Evolutionary conservation across 2,888 invertebrate genomes (phyloP), one percentile per base, ranked within the genome.

Genomic region (Vannuccia rotundouncinata): DNA sequence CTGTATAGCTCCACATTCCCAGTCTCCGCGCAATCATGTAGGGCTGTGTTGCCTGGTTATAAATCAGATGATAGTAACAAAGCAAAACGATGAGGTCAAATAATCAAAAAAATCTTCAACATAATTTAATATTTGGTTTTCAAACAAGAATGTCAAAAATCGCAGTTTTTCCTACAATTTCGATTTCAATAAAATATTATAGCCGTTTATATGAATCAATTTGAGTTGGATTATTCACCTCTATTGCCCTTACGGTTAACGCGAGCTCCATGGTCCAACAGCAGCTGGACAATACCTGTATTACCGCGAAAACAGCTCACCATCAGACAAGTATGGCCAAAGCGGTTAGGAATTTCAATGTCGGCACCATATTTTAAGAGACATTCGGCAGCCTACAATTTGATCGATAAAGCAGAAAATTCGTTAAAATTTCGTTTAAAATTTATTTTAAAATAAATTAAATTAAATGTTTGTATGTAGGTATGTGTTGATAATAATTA

Each of bases 241-340:
- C 89, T 89, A 0, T 87, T 85, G 84, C 89, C 89, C 89, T 94
- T 95, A 82, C 95, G 91, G 88, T 96, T 96, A 0, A 95, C 94
- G 86, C 94, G 92, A 0, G 95, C 96, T 85, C 93, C 93, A 74
- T 94, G 89, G n/a, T 92, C 91, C 10, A 97, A 90, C 80, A 97
- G 90, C 89, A 93, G 96, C 86, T 93, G 92, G 79, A 95, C 95
- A 86, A 97, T 95, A 85, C 92, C 91, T 83, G 92, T 92, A 89
- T 96, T 95, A 80, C 95, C 94, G 88, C 95, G 95, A 89, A 95
- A 97, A 89, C 95, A 95, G 74, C 96, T 94, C 82, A 98, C 97
- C 97, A 98, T 98, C 31, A 98, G 90, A 86, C 95, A 96, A 17
- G 97, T 97, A 89, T 98, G 97, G 0, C 89, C 89, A 83, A 89